Conservation (phyloP, 2,888 invertebrate genomes). For the Cantharis lateralis region DNA sequence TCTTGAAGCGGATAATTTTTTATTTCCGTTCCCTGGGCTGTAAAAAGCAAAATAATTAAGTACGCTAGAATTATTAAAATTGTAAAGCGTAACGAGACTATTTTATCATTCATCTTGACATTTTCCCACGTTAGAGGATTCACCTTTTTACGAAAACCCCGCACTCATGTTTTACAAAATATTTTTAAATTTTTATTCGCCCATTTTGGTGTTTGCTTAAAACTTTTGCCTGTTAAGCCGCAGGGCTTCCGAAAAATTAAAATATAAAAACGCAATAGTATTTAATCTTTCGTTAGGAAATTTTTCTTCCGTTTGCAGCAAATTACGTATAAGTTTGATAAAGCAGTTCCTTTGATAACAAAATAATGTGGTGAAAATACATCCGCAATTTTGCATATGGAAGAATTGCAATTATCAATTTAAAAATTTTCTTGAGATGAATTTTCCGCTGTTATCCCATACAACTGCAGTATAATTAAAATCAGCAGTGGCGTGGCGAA, state of each 20-base stretch:
- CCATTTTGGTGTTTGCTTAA: not conserved
- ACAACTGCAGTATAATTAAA: not conserved
- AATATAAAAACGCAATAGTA: not conserved
- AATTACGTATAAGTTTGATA: slow-evolving; percentile 4
- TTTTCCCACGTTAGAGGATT: not conserved
- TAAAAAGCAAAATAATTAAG: not conserved
- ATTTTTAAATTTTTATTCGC: not conserved
- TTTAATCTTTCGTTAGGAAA: not conserved
- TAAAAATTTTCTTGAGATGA: not conserved
- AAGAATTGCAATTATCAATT: not conserved
- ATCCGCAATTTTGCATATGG: slow-evolving; percentile 5
- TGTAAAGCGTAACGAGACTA: slow-evolving; percentile 8
- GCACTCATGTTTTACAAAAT: not conserved
- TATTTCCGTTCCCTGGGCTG: not conserved
- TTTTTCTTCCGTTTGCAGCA: not conserved
- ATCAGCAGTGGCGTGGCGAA: not conserved
- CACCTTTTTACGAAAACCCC: not conserved
- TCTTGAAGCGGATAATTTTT: not conserved
- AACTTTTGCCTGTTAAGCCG: not conserved
- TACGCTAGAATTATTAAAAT: slow-evolving; percentile 7
- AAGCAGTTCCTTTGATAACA: slow-evolving; percentile 22
- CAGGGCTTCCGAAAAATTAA: not conserved
- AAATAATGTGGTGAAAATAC: slow-evolving; percentile 19
- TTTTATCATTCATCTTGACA: not conserved
- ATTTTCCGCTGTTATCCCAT: not conserved